A percentile compares a stretch with the other conserved stretches of the same genome.
Evolutionary conservation across 2,888 invertebrate genomes (phyloP).

Genomic region (Brachyptera risi): DNA sequence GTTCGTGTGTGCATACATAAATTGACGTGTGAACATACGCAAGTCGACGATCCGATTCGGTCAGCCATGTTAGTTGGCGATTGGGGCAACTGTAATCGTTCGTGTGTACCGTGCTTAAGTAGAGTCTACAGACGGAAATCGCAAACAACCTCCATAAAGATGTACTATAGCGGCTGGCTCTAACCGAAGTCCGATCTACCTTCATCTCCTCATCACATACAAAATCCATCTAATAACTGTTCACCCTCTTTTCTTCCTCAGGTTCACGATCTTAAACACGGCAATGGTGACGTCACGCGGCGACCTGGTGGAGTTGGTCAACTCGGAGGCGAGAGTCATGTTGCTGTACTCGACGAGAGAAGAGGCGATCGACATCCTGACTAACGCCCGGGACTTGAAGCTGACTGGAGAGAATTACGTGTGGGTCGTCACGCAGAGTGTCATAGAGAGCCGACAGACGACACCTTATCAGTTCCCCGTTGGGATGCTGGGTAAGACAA

Average conservation of each 20-base stretch:
- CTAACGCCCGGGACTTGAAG: conserved; percentile 65
- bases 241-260: conserved; percentile 52
- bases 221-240: background rate
- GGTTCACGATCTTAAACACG: conserved; percentile 82
- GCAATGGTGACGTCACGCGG: conserved; percentile 71
- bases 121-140: too few species aligned
- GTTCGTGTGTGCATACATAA: too few species aligned
- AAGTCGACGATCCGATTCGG: too few species aligned
- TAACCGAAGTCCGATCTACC: too few species aligned
- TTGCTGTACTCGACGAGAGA: conserved; percentile 84
- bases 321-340: conserved; percentile 89
- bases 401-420: conserved; percentile 90
- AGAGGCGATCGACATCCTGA: conserved; percentile 79
- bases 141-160: too few species aligned
- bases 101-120: too few species aligned
- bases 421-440: conserved; percentile 95
- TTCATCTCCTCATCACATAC: too few species aligned
- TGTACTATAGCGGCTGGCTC: too few species aligned
- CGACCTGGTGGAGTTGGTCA: conserved; percentile 76
- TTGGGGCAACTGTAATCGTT: too few species aligned
- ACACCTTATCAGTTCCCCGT: conserved; percentile 77
- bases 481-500: conserved; percentile 87
- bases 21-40: too few species aligned
- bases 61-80: too few species aligned
- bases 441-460: conserved; percentile 69